These are phyloP conservation scores for Babylonia areolata DNA, from an alignment of 1,140 invertebrate genomes.

Conservation along the genomic window DNA sequence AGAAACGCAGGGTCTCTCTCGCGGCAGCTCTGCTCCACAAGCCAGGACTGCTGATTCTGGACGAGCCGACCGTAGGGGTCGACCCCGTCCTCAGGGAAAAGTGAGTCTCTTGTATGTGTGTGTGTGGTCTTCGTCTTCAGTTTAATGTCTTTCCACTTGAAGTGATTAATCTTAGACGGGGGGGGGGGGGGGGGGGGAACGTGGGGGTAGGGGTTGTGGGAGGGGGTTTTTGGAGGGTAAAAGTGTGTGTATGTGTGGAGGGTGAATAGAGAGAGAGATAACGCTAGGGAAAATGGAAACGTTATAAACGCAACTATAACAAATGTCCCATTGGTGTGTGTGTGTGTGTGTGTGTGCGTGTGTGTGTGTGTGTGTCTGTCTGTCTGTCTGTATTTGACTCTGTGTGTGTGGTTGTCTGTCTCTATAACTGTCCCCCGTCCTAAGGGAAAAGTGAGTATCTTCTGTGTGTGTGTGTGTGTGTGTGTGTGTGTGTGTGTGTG, in stretches of 20 bases:
- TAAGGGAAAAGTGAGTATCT: background rate
- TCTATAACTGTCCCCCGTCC: no score
- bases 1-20: constrained; percentile 93
- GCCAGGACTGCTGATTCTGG: constrained; percentile 93
- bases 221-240: no score
- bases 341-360: no score
- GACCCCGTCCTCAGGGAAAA: constrained; percentile 92
- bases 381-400: background rate
- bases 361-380: background rate
- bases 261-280: no score
- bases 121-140: no score
- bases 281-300: no score
- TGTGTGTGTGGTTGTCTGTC: background rate
- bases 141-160: no score
- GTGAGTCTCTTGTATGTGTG: constrained; percentile 80
- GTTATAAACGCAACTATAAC: no score
- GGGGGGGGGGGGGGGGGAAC: no score
- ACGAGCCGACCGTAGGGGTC: constrained; percentile 96
- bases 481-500: background rate
- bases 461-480: background rate
- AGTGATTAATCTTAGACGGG: background rate
- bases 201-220: no score
- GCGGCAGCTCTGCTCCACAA: constrained; percentile 94
- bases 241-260: no score
- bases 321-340: no score